These are phyloP conservation scores for Sphaerodactylus townsendi DNA, from an alignment of 2,113 vertebrate genomes.

Conservation along the genomic window DNA sequence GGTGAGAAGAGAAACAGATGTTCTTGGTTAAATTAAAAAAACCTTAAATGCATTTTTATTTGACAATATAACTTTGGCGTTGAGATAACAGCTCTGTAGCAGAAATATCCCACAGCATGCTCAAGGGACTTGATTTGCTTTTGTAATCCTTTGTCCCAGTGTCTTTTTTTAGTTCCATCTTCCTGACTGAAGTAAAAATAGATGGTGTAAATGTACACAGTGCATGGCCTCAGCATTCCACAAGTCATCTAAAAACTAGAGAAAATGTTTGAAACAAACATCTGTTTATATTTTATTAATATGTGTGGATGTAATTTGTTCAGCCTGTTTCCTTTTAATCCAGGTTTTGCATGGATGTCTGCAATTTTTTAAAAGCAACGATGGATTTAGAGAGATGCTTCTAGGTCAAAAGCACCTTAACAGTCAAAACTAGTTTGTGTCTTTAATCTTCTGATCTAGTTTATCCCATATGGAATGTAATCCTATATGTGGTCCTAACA, in stretches of 20 bases:
- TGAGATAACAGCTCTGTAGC: slow-evolving; percentile 63
- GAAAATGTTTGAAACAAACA: slow-evolving; percentile 19
- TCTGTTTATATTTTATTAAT: slow-evolving; percentile 41
- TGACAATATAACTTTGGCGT: slow-evolving; percentile 54
- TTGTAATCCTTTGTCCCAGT: slow-evolving; percentile 58
- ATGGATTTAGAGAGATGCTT: slow-evolving; percentile 27
- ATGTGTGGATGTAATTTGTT: slow-evolving; percentile 38
- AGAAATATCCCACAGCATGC: slow-evolving; percentile 64
- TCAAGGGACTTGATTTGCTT: slow-evolving; percentile 59
- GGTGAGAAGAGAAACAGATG: slow-evolving; percentile 77
- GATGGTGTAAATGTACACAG: slow-evolving; percentile 27
- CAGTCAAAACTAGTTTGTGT: not conserved
- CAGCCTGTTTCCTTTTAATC: slow-evolving; percentile 26
- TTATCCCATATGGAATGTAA: not conserved
- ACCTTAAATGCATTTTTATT: slow-evolving; percentile 60
- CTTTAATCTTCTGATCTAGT: not conserved
- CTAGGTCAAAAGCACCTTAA: slow-evolving; percentile 7
- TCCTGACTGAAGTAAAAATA: slow-evolving; percentile 55
- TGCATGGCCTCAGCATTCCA: slow-evolving; percentile 39
- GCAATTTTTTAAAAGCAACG: slow-evolving; percentile 35
- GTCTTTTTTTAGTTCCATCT: slow-evolving; percentile 48
- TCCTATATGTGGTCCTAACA: no score
- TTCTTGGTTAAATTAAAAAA: slow-evolving; percentile 63
- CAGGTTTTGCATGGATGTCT: not conserved
- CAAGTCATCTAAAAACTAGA: slow-evolving; percentile 43